Conservation (phyloP, 2,888 invertebrate genomes). For the Troides oblongomaculatus region DNA sequence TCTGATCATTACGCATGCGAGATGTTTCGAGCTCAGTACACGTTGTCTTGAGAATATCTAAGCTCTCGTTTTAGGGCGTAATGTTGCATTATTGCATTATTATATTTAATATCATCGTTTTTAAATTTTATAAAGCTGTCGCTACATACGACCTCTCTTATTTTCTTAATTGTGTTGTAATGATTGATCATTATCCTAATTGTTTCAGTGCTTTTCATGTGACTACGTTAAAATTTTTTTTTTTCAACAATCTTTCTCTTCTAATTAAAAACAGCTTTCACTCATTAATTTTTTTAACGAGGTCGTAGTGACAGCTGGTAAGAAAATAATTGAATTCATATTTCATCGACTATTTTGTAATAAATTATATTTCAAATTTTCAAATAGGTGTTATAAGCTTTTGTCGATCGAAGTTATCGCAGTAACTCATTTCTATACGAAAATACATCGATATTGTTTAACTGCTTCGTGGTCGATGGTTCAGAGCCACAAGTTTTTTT, state of each 20-base stretch:
- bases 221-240: neutral
- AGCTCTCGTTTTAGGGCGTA: constrained; percentile 30
- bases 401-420: constrained; percentile 8
- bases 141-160: constrained; percentile 15
- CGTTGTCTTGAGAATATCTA: constrained; percentile 29
- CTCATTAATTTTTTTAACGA: neutral
- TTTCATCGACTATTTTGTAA: constrained; percentile 35
- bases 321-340: constrained; percentile 31
- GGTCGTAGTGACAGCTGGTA: constrained; percentile 13
- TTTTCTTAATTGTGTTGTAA: neutral
- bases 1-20: constrained; percentile 31
- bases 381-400: constrained; percentile 25
- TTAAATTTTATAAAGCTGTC: constrained; percentile 32
- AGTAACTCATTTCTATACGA: constrained; percentile 14
- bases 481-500: neutral
- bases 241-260: neutral
- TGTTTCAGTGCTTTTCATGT: neutral
- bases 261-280: neutral
- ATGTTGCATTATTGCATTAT: constrained; percentile 31
- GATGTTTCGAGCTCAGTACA: constrained; percentile 31
- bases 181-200: neutral
- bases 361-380: constrained; percentile 29
- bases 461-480: constrained; percentile 1
- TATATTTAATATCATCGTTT: constrained; percentile 29
- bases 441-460: constrained; percentile 21